These are phyloP conservation scores for Haliaeetus leucogaster DNA, from an alignment of 2,113 vertebrate genomes.

Conservation along the genomic window DNA sequence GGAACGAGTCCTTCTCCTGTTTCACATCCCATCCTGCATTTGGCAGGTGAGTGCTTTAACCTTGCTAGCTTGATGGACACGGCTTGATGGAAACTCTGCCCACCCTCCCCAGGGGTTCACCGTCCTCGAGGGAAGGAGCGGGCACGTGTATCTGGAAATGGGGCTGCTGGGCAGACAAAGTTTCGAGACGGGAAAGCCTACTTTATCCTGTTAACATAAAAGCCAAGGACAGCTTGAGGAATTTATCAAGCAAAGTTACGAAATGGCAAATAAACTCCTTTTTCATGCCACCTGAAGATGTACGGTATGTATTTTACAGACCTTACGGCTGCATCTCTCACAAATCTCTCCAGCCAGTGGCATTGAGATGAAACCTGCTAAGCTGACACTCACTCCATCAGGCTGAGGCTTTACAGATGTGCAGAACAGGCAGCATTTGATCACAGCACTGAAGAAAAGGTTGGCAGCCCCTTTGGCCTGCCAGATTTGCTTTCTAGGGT, in stretches of 20 bases:
- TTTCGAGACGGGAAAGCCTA: background rate
- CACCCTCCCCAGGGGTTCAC: background rate
- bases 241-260: background rate
- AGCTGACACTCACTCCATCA: background rate
- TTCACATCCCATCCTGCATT: background rate
- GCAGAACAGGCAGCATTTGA: background rate
- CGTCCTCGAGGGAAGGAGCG: background rate
- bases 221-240: background rate
- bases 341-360: background rate
- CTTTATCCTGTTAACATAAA: background rate
- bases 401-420: background rate
- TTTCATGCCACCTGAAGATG: background rate
- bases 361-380: background rate
- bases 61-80: background rate
- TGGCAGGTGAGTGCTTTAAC: background rate
- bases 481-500: background rate
- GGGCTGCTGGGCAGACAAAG: background rate
- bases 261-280: background rate
- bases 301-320: background rate
- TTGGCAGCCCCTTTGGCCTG: background rate
- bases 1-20: background rate
- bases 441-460: background rate
- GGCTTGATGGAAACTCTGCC: background rate
- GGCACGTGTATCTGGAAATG: background rate
- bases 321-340: background rate